These are phyloP conservation scores for Andrena flavipes DNA, from an alignment of 2,888 invertebrate genomes.

Conservation along the genomic window DNA sequence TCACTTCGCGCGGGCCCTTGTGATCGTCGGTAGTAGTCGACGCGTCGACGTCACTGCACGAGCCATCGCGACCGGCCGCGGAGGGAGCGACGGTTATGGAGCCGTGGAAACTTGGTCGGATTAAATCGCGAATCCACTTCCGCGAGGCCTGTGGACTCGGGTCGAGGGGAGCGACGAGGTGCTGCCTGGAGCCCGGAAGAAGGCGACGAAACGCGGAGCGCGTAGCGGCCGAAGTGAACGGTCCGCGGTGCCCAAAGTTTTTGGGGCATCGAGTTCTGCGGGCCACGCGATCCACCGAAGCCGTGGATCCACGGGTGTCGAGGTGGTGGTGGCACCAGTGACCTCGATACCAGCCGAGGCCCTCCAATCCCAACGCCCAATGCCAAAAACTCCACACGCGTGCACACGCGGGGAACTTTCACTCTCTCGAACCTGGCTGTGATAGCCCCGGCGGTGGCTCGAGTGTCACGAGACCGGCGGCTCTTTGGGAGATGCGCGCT, in stretches of 20 bases:
- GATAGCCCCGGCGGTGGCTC: conserved; percentile 6
- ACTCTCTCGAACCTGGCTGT: conserved; percentile 67
- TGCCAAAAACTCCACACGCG: conserved; percentile 81
- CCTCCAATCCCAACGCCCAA: conserved; percentile 81
- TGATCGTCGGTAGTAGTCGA: neutral
- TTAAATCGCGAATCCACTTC: conserved; percentile 5
- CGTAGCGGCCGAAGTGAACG: conserved; percentile 74
- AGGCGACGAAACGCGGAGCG: conserved; percentile 51
- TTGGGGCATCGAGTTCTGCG: conserved; percentile 75
- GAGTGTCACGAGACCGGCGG: conserved; percentile 7
- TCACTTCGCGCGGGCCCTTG: neutral
- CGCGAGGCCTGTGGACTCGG: neutral
- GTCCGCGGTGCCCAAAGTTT: conserved; percentile 73
- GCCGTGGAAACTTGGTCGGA: neutral
- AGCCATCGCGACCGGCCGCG: conserved; percentile 16
- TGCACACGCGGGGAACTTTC: conserved; percentile 71
- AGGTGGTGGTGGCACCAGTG: conserved; percentile 82
- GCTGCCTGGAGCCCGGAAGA: conserved; percentile 64
- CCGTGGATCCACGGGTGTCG: conserved; percentile 70
- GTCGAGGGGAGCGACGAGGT: neutral
- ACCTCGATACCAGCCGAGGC: conserved; percentile 83
- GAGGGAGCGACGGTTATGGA: neutral
- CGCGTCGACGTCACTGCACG: conserved; percentile 9
- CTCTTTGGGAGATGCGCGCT: too few relatives aligned
- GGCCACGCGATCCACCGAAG: conserved; percentile 76